Evolutionary conservation across 2,113 vertebrate genomes (phyloP), one percentile per base, ranked within the genome.

Genomic region (Carettochelys insculpta): DNA sequence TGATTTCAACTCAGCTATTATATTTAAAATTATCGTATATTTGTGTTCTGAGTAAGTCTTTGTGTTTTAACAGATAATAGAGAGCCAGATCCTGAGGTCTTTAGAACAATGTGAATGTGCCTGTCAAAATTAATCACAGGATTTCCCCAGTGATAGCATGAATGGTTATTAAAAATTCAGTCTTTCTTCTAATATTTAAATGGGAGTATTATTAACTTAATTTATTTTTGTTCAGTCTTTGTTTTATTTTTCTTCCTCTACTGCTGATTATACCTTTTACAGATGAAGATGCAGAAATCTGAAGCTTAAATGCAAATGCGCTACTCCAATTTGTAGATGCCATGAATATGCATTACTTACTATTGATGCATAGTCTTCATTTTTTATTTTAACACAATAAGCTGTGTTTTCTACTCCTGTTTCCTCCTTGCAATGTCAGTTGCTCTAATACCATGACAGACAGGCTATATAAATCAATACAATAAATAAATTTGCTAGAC

Each of bases 351-450:
- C 1, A 25, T 8, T 47, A 61, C 81, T 88, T 68, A 68, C 4
- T 20, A 38, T 58, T 3, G 47, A 27, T 73, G 0, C 56, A n/a
- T 17, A 0, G 52, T 81, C n/a, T 48, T 24, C 53, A 0, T 25
- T 41, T 5, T n/a, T 38, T 68, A 27, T 92, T 86, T 52, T 77
- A 85, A 53, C 83, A 20, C 45, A 52, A 83, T 85, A 1, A 5
- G 41, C 43, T 43, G 71, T 75, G 43, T 45, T 43, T 16, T 45
- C 41, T 14, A 1, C 52, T 87, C 85, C 79, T 61, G 27, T 6
- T 4, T 47, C 7, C 19, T 82, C 47, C 29, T 5, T 11, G 2
- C 4, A 89, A 7, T 53, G 5, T 43, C 82, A 75, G 58, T n/a
- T 83, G 13, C 3, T 50, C 5, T 65, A 50, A 82, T 56, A 53